Percentiles rank a stretch among this genome's conserved stretches.
These are phyloP conservation scores for Atopsyche davidsoni DNA, from an alignment of 1,140 invertebrate species.

Conservation along the genomic window DNA sequence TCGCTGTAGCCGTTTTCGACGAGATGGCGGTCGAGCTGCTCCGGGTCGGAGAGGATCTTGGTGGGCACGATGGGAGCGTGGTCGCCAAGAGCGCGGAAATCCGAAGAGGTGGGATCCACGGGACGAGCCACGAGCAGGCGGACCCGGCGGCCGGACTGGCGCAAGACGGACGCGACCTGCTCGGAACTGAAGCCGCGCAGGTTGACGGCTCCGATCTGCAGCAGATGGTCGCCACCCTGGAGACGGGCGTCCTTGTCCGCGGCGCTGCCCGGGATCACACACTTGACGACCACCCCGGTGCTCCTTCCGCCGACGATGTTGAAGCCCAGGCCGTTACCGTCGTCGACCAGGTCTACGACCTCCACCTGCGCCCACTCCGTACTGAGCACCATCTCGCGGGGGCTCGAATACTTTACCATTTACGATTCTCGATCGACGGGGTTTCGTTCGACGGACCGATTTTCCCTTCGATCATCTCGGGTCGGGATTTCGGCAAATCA, in stretches of 20 bases:
- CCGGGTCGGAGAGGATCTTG: conserved; percentile 72
- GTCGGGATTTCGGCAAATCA: neutral
- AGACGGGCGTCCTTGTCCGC: conserved; percentile 85
- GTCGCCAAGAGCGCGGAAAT: conserved; percentile 55
- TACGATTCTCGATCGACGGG: conserved; percentile 6
- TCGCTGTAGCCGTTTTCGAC: conserved; percentile 61
- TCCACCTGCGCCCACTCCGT: conserved; percentile 91
- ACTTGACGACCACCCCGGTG: conserved; percentile 95
- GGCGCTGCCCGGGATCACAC: conserved; percentile 84
- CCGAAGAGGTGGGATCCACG: conserved; percentile 65
- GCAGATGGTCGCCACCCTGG: conserved; percentile 87
- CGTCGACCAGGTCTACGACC: conserved; percentile 82
- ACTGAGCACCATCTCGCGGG: conserved; percentile 60
- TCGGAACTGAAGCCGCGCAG: conserved; percentile 87
- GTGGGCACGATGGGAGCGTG: conserved; percentile 75
- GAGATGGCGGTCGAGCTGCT: conserved; percentile 72
- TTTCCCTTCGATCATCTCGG: no score
- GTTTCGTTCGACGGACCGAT: no score
- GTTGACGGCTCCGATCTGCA: conserved; percentile 91
- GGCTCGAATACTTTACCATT: conserved; percentile 21
- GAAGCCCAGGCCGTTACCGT: conserved; percentile 74
- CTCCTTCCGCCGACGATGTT: conserved; percentile 91
- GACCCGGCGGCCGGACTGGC: conserved; percentile 80
- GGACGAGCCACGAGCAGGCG: conserved; percentile 85
- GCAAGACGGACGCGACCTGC: conserved; percentile 85